Evolutionary conservation across 92 coral and sea anemone species (phyloP).

Genomic region (Epizoanthus stellaris): DNA sequence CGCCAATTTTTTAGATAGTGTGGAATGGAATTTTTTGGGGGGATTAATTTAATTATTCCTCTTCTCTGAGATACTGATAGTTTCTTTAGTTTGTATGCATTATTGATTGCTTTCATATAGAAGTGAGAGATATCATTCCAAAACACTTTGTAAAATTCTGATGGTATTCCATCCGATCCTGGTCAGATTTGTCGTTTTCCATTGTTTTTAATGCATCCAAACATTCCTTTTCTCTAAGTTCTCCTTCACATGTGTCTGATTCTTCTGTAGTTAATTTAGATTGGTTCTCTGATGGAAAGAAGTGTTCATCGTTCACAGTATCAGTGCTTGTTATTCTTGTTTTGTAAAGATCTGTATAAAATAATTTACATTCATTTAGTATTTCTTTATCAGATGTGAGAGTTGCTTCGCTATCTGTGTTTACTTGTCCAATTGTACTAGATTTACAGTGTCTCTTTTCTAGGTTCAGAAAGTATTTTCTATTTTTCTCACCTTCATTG

Average conservation of each 20-base stretch:
- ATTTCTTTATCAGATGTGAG: neutral
- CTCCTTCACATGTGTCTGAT: no score
- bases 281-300: neutral
- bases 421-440: neutral
- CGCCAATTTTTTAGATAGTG: neutral
- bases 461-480: no score
- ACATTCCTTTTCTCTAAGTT: no score
- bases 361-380: neutral
- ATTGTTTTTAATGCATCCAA: neutral
- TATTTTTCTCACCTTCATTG: no score
- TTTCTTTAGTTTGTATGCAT: neutral
- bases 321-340: neutral
- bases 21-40: neutral
- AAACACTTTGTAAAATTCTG: neutral
- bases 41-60: neutral
- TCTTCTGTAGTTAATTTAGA: neutral
- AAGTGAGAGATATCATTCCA: neutral
- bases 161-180: neutral
- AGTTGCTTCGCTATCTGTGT: neutral
- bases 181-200: conserved; percentile 12
- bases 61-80: neutral
- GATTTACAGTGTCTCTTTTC: no score
- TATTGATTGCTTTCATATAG: conserved; percentile 2
- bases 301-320: neutral
- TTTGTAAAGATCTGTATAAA: neutral